Percentiles rank a stretch among this genome's conserved stretches.
Conservation (phyloP, 2,113 vertebrate genomes). For the Barbus barbus region DNA sequence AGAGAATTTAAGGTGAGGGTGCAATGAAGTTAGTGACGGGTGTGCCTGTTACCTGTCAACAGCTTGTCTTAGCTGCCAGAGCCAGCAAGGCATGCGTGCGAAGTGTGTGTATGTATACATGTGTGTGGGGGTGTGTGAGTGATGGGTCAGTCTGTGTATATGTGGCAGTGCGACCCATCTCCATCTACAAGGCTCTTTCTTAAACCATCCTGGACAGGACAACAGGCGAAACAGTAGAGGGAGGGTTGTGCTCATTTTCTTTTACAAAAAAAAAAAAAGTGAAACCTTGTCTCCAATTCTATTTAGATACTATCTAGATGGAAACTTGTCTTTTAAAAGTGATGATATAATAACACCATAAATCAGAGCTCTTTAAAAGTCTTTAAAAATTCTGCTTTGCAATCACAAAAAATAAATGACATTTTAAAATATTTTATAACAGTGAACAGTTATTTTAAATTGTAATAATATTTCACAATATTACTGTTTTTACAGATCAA, state of each 20-base stretch:
- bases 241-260: background rate
- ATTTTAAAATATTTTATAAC: too few species aligned
- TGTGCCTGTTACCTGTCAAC: slow-evolving; percentile 58
- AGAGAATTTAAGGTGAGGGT: slow-evolving; percentile 52
- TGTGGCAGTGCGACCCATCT: slow-evolving; percentile 2
- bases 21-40: slow-evolving; percentile 56
- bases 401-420: too few species aligned
- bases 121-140: slow-evolving; percentile 35
- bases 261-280: background rate
- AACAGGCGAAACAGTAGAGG: background rate
- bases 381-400: too few species aligned
- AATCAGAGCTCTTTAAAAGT: too few species aligned
- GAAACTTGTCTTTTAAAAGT: background rate
- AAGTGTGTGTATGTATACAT: slow-evolving; percentile 46
- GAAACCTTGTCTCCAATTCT: background rate
- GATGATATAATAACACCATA: background rate
- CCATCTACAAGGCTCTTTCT: background rate
- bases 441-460: background rate
- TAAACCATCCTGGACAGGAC: background rate
- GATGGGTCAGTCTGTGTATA: background rate
- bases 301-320: background rate
- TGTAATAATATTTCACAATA: background rate
- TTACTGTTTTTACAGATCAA: background rate
- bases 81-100: slow-evolving; percentile 40
- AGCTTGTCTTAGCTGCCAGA: slow-evolving; percentile 57